Conservation (phyloP, 2,888 invertebrate species). For the Acleris emargana region DNA sequence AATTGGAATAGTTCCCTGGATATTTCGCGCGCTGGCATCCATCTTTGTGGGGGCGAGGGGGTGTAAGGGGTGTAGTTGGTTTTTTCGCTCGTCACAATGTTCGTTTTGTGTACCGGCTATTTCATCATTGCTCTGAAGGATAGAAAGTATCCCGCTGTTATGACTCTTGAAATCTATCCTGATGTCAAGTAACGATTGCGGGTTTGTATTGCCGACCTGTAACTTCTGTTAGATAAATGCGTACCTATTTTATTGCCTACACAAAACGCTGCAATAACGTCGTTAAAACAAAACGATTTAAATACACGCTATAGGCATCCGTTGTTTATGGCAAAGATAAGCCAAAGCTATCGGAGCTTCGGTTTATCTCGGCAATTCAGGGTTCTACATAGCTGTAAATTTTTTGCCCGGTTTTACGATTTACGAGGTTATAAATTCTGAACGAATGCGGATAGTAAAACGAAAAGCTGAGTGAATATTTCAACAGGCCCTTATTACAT, state of each 20-base stretch:
- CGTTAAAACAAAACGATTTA: constrained; percentile 31
- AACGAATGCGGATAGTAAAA: constrained; percentile 73
- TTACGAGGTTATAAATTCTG: constrained; percentile 75
- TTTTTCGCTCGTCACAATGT: constrained; percentile 66
- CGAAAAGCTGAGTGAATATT: constrained; percentile 71
- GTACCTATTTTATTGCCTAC: constrained; percentile 17
- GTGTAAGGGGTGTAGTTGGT: constrained; percentile 48
- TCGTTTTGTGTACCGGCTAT: constrained; percentile 63
- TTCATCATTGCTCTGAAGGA: constrained; percentile 56
- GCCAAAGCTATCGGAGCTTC: constrained; percentile 54
- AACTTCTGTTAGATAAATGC: constrained; percentile 2
- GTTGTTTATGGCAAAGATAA: constrained; percentile 59
- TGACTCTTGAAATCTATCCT: constrained; percentile 25
- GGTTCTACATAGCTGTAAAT: constrained; percentile 64
- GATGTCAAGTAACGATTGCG: background rate
- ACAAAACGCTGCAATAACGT: constrained; percentile 17
- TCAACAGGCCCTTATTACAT: constrained; percentile 55
- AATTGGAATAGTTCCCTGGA: constrained; percentile 79
- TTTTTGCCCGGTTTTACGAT: constrained; percentile 71
- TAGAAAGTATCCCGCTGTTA: constrained; percentile 32
- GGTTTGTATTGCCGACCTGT: constrained; percentile 6
- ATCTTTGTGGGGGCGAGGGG: constrained; percentile 65
- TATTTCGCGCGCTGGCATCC: constrained; percentile 71
- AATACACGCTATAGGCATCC: constrained; percentile 34
- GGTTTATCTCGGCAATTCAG: constrained; percentile 64